These are phyloP conservation scores for Araneus ventricosus DNA, from an alignment of 1,140 invertebrate species.

Conservation along the genomic window DNA sequence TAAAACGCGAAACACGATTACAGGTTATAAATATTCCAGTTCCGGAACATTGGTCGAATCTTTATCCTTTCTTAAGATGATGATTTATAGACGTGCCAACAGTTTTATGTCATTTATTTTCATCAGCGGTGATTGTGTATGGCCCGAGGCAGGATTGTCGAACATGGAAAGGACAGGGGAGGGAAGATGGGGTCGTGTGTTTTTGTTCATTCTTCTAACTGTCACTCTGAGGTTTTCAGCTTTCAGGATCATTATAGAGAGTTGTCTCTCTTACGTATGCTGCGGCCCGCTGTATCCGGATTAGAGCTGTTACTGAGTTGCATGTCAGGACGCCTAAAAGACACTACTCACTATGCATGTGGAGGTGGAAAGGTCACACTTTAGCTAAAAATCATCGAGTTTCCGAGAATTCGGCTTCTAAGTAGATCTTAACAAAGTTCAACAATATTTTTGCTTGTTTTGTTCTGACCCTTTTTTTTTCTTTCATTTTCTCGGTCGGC, in stretches of 20 bases:
- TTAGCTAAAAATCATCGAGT: neutral
- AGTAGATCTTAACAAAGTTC: neutral
- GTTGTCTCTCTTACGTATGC: conserved; percentile 43
- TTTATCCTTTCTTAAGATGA: conserved; percentile 72
- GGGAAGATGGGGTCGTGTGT: neutral
- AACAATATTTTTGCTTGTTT: neutral
- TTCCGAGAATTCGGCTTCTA: neutral
- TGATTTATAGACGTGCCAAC: conserved; percentile 73
- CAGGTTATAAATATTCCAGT: conserved; percentile 68
- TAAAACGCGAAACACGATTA: conserved; percentile 64
- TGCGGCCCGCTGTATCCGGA: conserved; percentile 5
- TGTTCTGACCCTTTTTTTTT: no score
- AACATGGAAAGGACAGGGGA: conserved; percentile 50
- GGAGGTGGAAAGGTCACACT: neutral
- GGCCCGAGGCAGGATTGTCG: conserved; percentile 48
- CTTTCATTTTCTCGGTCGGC: no score
- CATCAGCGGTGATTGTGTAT: conserved; percentile 68
- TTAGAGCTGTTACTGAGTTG: neutral
- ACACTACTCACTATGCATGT: neutral
- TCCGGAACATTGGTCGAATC: conserved; percentile 53
- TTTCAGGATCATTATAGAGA: conserved; percentile 45
- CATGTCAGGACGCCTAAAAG: neutral
- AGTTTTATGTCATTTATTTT: conserved; percentile 73
- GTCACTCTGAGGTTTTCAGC: conserved; percentile 38
- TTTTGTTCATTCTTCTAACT: conserved; percentile 50